Percentiles rank a stretch among this genome's conserved stretches.
phyloP scores from a whole-genome alignment of 2,113 vertebrate species.

The Vulpes ferrilata region DNA sequence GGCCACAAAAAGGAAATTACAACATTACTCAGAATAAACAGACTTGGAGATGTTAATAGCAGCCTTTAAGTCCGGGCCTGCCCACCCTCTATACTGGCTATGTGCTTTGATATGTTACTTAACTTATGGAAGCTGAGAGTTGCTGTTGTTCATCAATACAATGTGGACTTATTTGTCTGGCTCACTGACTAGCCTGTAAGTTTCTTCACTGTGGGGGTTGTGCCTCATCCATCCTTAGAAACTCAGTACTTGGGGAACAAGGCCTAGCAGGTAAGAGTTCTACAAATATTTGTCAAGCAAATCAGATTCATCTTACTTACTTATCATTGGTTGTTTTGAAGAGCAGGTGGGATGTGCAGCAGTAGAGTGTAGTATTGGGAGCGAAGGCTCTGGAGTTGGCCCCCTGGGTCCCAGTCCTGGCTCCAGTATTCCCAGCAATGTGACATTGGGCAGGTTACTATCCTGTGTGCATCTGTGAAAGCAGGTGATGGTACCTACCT shows the following conservation, averaged over 20 bases:
- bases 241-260: background rate
- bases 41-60: background rate
- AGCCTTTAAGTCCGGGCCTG: background rate
- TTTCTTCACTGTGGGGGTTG: background rate
- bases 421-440: background rate
- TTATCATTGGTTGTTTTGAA: background rate
- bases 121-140: background rate
- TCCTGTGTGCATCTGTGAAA: background rate
- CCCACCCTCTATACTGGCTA: background rate
- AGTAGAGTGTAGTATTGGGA: background rate
- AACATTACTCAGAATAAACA: background rate
- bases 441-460: background rate
- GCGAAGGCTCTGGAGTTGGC: background rate
- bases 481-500: background rate
- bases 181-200: background rate
- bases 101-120: background rate
- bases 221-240: background rate
- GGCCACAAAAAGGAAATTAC: slow-evolving; percentile 8
- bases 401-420: background rate
- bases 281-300: background rate
- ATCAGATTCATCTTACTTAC: background rate
- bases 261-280: background rate
- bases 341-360: background rate
- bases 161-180: background rate
- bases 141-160: slow-evolving; percentile 7